These are phyloP conservation scores for Schrankia costaestrigalis DNA, from an alignment of 2,888 invertebrate genomes.

Conservation along the genomic window DNA sequence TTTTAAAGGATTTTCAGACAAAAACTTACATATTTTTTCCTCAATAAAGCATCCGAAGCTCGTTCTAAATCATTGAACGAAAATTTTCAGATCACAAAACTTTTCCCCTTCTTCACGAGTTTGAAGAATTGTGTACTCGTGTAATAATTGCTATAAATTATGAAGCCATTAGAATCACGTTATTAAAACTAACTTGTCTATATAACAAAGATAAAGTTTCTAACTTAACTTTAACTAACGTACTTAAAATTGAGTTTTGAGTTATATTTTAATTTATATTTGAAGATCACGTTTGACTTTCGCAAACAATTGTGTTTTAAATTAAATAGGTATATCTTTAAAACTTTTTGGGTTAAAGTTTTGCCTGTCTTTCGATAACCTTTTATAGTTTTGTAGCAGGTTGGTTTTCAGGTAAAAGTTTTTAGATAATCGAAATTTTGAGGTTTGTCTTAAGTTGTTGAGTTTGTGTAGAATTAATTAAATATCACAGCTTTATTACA, in stretches of 20 bases:
- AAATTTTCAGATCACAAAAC: slow-evolving; percentile 18
- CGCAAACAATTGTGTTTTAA: no score
- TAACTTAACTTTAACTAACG: not conserved
- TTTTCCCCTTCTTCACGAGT: slow-evolving; percentile 11
- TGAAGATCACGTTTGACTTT: not conserved
- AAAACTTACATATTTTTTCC: no score
- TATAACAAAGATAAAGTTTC: slow-evolving; percentile 5
- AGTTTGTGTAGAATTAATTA: no score
- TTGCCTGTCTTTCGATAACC: no score
- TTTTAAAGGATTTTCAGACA: no score
- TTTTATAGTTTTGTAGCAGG: no score
- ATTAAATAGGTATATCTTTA: not conserved
- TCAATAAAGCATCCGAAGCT: slow-evolving; percentile 13
- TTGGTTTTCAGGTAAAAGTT: no score
- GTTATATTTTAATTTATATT: slow-evolving; percentile 1
- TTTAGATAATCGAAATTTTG: no score
- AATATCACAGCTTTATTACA: no score
- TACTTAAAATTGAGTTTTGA: not conserved
- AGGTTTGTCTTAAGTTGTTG: no score
- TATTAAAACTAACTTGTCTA: slow-evolving; percentile 18
- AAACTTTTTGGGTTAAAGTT: no score
- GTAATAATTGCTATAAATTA: slow-evolving; percentile 26
- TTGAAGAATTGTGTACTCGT: slow-evolving; percentile 18
- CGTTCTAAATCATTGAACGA: slow-evolving; percentile 15
- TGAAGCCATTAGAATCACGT: slow-evolving; percentile 19